Evolutionary conservation across 1,140 invertebrate species (phyloP).

Genomic region (Bombus superbus): DNA sequence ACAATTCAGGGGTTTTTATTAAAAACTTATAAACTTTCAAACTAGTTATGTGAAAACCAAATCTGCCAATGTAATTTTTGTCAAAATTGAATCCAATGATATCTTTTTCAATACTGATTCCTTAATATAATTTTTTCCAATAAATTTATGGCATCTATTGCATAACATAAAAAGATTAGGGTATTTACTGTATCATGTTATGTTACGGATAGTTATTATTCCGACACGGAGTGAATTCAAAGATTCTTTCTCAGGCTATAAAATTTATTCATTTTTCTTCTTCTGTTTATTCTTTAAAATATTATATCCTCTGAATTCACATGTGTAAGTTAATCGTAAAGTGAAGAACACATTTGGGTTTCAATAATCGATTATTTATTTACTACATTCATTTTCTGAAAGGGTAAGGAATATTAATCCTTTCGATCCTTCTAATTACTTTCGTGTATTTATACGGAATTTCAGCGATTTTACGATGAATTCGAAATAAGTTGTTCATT

Average conservation of each 20-base stretch:
- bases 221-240: not conserved
- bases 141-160: not conserved
- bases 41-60: not conserved
- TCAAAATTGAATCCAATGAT: too few species aligned
- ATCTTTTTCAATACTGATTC: too few species aligned
- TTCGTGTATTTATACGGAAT: not conserved
- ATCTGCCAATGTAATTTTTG: too few species aligned
- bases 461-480: not conserved
- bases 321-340: not conserved
- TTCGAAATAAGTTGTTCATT: not conserved
- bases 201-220: not conserved
- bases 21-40: fast-evolving
- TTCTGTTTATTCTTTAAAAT: too few species aligned
- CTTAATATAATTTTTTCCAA: not conserved
- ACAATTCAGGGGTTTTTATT: fast-evolving
- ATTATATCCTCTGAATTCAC: not conserved
- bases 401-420: not conserved
- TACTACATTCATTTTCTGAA: not conserved
- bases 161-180: not conserved
- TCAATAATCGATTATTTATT: constrained; percentile 19
- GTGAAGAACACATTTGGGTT: not conserved
- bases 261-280: not conserved
- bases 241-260: not conserved
- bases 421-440: not conserved
- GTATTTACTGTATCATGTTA: not conserved